Evolutionary conservation across 2,113 vertebrate species (phyloP).

Genomic region (Athene noctua): DNA sequence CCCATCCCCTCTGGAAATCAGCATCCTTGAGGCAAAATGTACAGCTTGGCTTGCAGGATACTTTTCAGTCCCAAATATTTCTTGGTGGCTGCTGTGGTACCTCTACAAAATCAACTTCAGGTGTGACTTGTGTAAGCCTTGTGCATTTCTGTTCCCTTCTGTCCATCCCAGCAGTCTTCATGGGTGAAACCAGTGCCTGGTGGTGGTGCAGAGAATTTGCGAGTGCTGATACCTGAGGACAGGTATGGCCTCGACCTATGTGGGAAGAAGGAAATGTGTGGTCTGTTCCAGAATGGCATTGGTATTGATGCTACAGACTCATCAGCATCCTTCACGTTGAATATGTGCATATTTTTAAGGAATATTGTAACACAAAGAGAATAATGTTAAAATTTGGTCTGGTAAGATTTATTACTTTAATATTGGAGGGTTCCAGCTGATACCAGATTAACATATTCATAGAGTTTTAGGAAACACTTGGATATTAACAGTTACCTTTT

Average conservation of each 20-base stretch:
- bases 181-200: background rate
- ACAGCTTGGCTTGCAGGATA: background rate
- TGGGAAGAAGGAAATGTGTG: accelerated
- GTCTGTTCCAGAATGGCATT: background rate
- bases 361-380: background rate
- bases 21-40: background rate
- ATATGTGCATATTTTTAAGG: background rate
- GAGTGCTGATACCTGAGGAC: background rate
- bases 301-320: background rate
- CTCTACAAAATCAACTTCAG: background rate
- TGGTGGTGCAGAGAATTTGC: background rate
- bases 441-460: conserved; percentile 2
- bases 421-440: background rate
- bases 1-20: background rate
- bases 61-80: background rate
- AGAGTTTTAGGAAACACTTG: background rate
- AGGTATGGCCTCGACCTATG: background rate
- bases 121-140: background rate
- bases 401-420: background rate
- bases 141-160: background rate
- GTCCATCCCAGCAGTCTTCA: background rate
- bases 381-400: background rate
- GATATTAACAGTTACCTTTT: conserved; percentile 6
- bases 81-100: background rate
- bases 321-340: background rate